A percentile compares a stretch with the other conserved stretches of the same genome.
These are phyloP conservation scores for Gymnorhina tibicen DNA, from an alignment of 2,113 vertebrate genomes.

Conservation along the genomic window DNA sequence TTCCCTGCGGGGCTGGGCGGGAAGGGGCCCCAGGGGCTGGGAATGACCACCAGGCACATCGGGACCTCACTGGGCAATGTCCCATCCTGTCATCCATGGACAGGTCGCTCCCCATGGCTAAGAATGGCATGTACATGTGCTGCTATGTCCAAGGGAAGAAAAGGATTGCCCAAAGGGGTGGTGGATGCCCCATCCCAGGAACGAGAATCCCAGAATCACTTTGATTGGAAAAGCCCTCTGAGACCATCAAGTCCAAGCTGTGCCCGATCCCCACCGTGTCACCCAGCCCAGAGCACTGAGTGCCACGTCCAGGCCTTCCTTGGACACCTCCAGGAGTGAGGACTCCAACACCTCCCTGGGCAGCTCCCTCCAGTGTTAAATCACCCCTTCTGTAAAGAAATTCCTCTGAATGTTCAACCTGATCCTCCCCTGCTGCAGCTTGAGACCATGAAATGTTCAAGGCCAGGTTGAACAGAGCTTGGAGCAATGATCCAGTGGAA, in stretches of 20 bases:
- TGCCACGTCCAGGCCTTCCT: rapidly evolving
- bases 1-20: rapidly evolving
- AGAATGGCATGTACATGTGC: rapidly evolving
- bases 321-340: neutral
- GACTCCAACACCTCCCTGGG: neutral
- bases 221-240: neutral
- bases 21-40: rapidly evolving
- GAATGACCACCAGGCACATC: neutral
- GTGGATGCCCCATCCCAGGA: neutral
- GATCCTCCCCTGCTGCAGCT: too few species aligned
- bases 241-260: rapidly evolving
- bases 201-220: neutral
- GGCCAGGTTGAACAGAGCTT: rapidly evolving
- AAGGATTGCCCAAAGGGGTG: neutral
- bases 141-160: neutral
- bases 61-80: neutral
- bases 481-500: neutral
- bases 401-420: neutral
- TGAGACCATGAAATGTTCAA: neutral
- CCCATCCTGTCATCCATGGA: rapidly evolving
- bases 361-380: neutral
- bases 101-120: neutral
- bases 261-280: rapidly evolving
- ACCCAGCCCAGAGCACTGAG: neutral
- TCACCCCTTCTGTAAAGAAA: neutral